Evolutionary conservation across 2,888 invertebrate genomes (phyloP), one percentile per base, ranked within the genome.

Genomic region (Stegana nigrithorax): DNA sequence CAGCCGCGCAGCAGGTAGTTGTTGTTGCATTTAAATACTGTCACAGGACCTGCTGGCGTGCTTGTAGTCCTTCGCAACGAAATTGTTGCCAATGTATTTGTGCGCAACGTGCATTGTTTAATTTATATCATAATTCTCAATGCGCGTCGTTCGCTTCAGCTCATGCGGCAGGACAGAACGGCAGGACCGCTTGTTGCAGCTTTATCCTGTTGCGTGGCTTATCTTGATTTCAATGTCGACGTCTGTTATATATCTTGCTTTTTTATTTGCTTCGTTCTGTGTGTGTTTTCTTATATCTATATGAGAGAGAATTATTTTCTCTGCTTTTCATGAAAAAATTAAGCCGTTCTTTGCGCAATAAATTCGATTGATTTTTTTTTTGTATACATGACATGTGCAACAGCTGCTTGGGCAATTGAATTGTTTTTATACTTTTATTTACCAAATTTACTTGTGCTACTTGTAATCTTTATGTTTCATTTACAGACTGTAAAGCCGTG

Each of bases 61-160:
- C 14, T n/a, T 55, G 51, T 51, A 27, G 27, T 55, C 4, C 32
- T 14, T 7, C 19, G 25, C 50, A 19, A 29, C n/a, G n/a, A n/a
- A n/a, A n/a, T n/a, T n/a, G n/a, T n/a, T n/a, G n/a, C n/a, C 53
- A 75, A 70, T 73, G 75, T 75, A n/a, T n/a, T n/a, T n/a, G n/a
- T n/a, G n/a, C 75, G 75, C 75, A 75, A 74, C 73, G 78, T 78
- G 73, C 69, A 73, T 71, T 73, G 71, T 73, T 73, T 67, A 78
- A 78, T 74, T 78, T 75, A 73, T 76, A 75, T 78, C 76, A 76
- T 76, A 76, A 76, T 76, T 76, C 66, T 62, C 63, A 66, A 65
- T 63, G 67, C 64, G 59, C 68, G n/a, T n/a, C n/a, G 25, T 12
- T 12, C 17, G 17, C 50, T n/a, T 17, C n/a, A n/a, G n/a, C n/a